These are phyloP conservation scores for Misgurnus anguillicaudatus DNA, from an alignment of 2,113 vertebrate species.

Conservation along the genomic window DNA sequence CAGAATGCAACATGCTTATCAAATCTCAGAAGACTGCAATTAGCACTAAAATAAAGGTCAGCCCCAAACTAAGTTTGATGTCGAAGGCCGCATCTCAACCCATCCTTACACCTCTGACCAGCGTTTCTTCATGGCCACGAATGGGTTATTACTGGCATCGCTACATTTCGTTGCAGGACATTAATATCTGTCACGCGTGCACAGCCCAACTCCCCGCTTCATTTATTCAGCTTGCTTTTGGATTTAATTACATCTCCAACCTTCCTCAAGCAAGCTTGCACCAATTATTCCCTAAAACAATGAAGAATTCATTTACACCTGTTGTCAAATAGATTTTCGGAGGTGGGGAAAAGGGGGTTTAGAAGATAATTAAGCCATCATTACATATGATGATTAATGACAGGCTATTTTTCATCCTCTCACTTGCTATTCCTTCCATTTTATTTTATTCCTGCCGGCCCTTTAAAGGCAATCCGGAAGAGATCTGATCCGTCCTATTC, in stretches of 20 bases:
- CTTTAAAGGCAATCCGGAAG: constrained; percentile 60
- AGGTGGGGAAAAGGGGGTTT: constrained; percentile 67
- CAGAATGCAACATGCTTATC: neutral
- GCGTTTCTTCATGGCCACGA: constrained; percentile 42
- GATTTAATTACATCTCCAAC: constrained; percentile 81
- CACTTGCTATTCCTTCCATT: constrained; percentile 49
- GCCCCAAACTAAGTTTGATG: neutral
- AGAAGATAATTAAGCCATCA: constrained; percentile 78
- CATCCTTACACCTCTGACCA: constrained; percentile 13
- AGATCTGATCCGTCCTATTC: constrained; percentile 29
- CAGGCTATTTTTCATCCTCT: constrained; percentile 64
- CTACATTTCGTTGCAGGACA: constrained; percentile 59
- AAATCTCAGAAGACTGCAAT: neutral
- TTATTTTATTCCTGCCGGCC: constrained; percentile 63
- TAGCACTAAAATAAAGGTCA: neutral
- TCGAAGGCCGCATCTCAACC: constrained; percentile 8
- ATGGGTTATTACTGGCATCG: constrained; percentile 64
- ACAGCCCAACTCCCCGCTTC: constrained; percentile 75
- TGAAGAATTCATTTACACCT: constrained; percentile 80
- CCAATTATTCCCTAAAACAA: constrained; percentile 77
- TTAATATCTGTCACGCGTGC: constrained; percentile 71
- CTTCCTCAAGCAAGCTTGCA: constrained; percentile 74
- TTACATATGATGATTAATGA: constrained; percentile 75
- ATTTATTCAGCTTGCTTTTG: constrained; percentile 74
- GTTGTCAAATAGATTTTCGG: constrained; percentile 74